phyloP scores from a whole-genome alignment of 2,113 vertebrate genomes.

The Cyanocitta stelleri region DNA sequence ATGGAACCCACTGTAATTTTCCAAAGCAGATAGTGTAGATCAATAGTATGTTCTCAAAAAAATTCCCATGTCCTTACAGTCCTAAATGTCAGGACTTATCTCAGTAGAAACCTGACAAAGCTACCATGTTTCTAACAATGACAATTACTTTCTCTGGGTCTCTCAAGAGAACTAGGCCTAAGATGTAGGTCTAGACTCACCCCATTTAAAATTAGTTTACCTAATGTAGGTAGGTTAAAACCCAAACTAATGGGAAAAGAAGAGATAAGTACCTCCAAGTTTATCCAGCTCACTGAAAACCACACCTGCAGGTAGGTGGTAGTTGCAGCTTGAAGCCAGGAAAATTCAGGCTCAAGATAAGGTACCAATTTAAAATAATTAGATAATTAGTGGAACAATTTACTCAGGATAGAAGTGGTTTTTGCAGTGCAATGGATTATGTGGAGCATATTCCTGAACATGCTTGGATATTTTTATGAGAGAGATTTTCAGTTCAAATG shows the following conservation, averaged over 20 bases:
- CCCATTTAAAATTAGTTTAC: not conserved
- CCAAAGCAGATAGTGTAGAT: not conserved
- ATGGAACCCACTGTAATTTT: not conserved
- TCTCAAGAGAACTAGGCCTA: not conserved
- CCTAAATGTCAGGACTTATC: not conserved
- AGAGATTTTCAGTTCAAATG: not conserved
- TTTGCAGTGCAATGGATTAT: not conserved
- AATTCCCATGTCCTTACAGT: not conserved
- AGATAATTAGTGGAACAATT: not conserved
- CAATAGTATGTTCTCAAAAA: not conserved
- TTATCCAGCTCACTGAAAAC: not conserved
- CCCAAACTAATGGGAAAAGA: not conserved
- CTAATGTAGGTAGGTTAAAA: not conserved
- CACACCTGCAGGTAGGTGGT: not conserved
- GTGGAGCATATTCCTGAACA: not conserved
- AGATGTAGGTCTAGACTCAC: not conserved
- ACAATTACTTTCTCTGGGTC: not conserved
- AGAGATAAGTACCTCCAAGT: not conserved
- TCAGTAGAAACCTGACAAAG: accelerated
- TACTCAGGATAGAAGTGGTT: accelerated
- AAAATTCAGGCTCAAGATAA: not conserved
- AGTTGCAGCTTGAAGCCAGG: not conserved
- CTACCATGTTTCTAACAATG: not conserved
- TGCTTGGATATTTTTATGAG: not conserved
- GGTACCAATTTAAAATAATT: not conserved